Evolutionary conservation across 2,888 invertebrate species (phyloP).

Genomic region (Trissolcus japonicus): DNA sequence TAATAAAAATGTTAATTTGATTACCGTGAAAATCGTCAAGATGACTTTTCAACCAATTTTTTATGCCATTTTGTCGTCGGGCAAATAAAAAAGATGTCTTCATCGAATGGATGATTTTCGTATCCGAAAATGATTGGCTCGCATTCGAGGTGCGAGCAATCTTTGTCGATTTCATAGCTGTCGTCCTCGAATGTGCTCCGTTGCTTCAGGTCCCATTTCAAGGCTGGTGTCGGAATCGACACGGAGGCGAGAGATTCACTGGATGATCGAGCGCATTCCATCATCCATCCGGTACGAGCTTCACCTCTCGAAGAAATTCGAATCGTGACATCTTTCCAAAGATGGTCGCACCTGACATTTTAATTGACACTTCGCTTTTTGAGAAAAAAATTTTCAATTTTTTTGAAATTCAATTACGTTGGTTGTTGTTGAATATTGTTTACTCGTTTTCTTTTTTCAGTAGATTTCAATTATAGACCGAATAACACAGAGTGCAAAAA

Average conservation of each 20-base stretch:
- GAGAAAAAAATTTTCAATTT: slow-evolving; percentile 27
- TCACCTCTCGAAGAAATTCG: slow-evolving; percentile 69
- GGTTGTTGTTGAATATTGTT: not conserved
- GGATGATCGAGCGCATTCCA: slow-evolving; percentile 72
- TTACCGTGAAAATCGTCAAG: not conserved
- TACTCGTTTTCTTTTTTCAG: not conserved
- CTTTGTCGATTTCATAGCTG: slow-evolving; percentile 73
- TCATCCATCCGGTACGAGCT: slow-evolving; percentile 55
- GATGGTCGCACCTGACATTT: slow-evolving; percentile 60
- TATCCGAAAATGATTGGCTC: slow-evolving; percentile 53
- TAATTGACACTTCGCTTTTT: slow-evolving; percentile 58
- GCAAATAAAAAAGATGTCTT: slow-evolving; percentile 49
- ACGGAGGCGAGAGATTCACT: slow-evolving; percentile 61
- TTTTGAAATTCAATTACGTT: not conserved
- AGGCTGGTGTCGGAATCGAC: slow-evolving; percentile 62
- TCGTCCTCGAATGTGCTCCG: slow-evolving; percentile 63
- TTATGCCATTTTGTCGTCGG: slow-evolving; percentile 6
- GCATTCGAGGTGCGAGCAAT: slow-evolving; percentile 65
- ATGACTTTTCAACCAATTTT: slow-evolving; percentile 14
- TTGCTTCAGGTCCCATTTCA: slow-evolving; percentile 67
- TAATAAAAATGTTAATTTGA: not conserved
- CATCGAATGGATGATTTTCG: slow-evolving; percentile 53
- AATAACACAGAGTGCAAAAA: too few species aligned
- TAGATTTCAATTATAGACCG: too few species aligned
- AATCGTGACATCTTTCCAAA: slow-evolving; percentile 64